Base-by-base conservation (phyloP, 1,140 invertebrate species). In the Megathymus violae region DNA sequence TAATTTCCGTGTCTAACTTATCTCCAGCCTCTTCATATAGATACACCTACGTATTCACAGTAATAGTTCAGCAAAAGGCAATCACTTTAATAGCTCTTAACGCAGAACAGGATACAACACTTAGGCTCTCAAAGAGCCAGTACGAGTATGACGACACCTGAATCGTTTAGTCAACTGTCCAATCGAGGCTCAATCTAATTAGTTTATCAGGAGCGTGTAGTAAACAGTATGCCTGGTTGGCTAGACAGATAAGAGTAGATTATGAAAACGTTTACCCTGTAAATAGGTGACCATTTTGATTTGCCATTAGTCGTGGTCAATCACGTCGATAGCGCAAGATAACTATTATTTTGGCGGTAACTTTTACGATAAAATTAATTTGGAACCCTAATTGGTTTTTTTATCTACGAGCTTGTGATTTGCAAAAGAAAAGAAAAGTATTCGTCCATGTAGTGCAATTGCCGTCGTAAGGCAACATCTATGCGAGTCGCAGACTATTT, bases 151-250 rank as follows among this genome's bases (percentile, higher is more conserved):
- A 14, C 17, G 13, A 41, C 11, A 38, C 7, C n/a, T n/a, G 14
- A 16, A 48, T 11, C 17, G 11, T 52, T 52, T 25, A 59, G 43
- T 65, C 52, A 34, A 60, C 54, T 25, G 51, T 62, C 40, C 60
- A 34, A 40, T 44, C 60, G 25, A 56, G 13, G 14, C 38, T 34
- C 19, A 31, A 60, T 19, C 60, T 76, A 73, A 76, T 76, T 73
- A 68, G 62, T 62, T 47, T n/a, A 16, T 50, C 50, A 41, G 62
- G 61, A 56, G 70, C 61, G n/a, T n/a, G 65, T 61, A 70, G 70
- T 68, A 62, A 76, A 73, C 48, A 67, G 51, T 48, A 62, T 67
- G 73, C 62, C 63, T 70, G 67, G 46, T 62, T 51, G 73, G 31
- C 6, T 48, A 72, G 4, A 36, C 36, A 10, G 67, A 61, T 61